Evolutionary conservation across 2,797 vertebrate species (phyloP).

Genomic region (Delichon dasypus): DNA sequence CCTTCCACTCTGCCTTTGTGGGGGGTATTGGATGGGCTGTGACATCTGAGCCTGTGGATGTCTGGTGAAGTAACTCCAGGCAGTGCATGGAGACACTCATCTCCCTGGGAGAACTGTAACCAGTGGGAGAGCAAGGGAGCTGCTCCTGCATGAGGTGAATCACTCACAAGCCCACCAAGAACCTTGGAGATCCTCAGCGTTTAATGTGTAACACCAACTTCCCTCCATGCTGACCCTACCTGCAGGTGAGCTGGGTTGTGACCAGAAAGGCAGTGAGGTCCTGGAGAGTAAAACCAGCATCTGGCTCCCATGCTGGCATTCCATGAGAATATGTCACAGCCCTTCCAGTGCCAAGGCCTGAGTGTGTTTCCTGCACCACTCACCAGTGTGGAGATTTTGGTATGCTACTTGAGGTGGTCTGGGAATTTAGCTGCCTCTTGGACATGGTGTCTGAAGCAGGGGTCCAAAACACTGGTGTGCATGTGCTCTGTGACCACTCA

Average conservation of each 20-base stretch:
- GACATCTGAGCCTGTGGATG: not conserved
- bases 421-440: not conserved
- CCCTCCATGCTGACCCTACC: not conserved
- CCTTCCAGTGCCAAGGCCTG: rapidly evolving
- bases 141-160: not conserved
- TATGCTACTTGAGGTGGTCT: not conserved
- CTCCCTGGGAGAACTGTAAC: not conserved
- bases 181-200: not conserved
- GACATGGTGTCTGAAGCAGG: not conserved
- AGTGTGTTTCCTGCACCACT: not conserved
- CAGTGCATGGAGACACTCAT: not conserved
- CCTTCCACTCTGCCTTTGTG: not conserved
- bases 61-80: not conserved
- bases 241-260: not conserved
- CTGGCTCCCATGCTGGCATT: not conserved
- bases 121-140: not conserved
- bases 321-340: not conserved
- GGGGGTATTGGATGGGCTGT: not conserved
- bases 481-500: not conserved
- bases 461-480: not conserved
- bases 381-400: not conserved
- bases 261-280: not conserved
- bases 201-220: rapidly evolving
- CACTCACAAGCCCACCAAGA: not conserved
- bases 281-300: not conserved